These are phyloP conservation scores for Galeruca laticollis DNA, from an alignment of 2,888 invertebrate genomes.

Conservation along the genomic window DNA sequence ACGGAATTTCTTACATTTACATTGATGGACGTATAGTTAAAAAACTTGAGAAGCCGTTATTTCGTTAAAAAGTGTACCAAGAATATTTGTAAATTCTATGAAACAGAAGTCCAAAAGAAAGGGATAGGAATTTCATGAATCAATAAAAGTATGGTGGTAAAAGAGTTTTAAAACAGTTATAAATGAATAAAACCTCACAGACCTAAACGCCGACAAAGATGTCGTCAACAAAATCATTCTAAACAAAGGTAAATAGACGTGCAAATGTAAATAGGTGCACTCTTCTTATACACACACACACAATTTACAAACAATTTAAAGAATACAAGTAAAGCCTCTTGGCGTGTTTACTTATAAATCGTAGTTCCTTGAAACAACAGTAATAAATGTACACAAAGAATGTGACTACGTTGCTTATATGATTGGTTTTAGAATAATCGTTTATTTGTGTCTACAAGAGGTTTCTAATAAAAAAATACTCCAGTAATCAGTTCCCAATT, in stretches of 20 bases:
- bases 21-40: too few relatives aligned
- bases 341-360: slow-evolving; percentile 30
- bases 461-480: background rate
- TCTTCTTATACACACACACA: slow-evolving; percentile 24
- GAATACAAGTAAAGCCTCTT: slow-evolving; percentile 33
- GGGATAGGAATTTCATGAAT: slow-evolving; percentile 10
- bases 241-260: slow-evolving; percentile 32
- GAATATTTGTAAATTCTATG: background rate
- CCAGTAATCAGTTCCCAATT: too few relatives aligned
- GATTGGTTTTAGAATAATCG: slow-evolving; percentile 14
- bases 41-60: background rate
- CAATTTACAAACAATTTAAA: slow-evolving; percentile 29
- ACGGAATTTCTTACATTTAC: too few relatives aligned
- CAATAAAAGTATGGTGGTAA: slow-evolving; percentile 17
- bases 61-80: background rate
- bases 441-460: background rate
- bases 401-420: slow-evolving; percentile 12
- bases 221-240: slow-evolving; percentile 33
- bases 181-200: slow-evolving; percentile 26
- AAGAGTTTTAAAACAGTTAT: slow-evolving; percentile 27
- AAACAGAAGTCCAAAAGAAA: background rate
- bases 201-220: slow-evolving; percentile 29
- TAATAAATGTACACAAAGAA: slow-evolving; percentile 31
- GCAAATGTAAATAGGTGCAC: slow-evolving; percentile 30
- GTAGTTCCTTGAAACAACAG: slow-evolving; percentile 30